Evolutionary conservation across 2,113 vertebrate species (phyloP).

Genomic region (Myiagra hebetior): DNA sequence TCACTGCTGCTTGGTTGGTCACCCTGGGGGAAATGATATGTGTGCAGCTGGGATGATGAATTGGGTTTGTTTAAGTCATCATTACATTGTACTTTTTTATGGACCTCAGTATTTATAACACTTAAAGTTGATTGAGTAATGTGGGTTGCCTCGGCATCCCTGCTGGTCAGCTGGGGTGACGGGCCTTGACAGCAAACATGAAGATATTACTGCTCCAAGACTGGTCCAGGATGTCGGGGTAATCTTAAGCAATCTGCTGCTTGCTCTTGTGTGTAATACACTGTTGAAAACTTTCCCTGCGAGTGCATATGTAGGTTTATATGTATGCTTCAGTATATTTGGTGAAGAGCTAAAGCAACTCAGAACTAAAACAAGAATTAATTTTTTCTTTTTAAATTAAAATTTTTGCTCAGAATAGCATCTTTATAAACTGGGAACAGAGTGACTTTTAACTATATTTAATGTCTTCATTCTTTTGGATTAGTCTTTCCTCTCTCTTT

Average conservation of each 20-base stretch:
- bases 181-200: conserved; percentile 85
- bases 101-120: conserved; percentile 86
- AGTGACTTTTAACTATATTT: not conserved
- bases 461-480: not conserved
- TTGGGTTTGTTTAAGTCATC: conserved; percentile 89
- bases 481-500: not conserved
- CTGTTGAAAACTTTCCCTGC: conserved; percentile 75
- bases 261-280: conserved; percentile 88
- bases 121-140: conserved; percentile 83
- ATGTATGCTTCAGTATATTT: not conserved
- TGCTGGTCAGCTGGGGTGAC: conserved; percentile 86
- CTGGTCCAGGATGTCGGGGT: conserved; percentile 80
- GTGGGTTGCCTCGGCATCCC: conserved; percentile 68
- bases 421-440: not conserved
- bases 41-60: conserved; percentile 80
- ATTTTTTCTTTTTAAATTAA: not conserved
- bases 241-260: conserved; percentile 90
- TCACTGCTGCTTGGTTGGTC: conserved; percentile 72
- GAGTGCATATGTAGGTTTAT: conserved; percentile 25
- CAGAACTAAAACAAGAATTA: not conserved
- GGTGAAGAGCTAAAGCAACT: not conserved
- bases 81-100: conserved; percentile 87
- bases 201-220: conserved; percentile 79
- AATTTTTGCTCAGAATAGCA: not conserved
- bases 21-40: conserved; percentile 76